Evolutionary conservation across 2,888 invertebrate species (phyloP).

Genomic region (Pristionchus entomophagus): DNA sequence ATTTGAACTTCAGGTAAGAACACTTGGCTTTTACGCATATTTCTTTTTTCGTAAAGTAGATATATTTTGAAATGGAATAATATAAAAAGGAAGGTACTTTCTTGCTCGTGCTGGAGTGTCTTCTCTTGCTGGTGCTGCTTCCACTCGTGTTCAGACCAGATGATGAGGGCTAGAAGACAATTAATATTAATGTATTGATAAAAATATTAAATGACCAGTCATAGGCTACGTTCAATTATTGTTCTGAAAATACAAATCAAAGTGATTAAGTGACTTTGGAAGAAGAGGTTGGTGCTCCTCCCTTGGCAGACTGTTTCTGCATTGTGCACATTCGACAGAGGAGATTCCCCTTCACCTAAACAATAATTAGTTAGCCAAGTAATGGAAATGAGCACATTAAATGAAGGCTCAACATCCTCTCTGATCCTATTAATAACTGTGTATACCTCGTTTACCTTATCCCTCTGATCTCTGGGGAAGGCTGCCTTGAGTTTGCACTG

Average conservation of each 20-base stretch:
- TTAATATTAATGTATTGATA: background rate
- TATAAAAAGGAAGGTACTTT: background rate
- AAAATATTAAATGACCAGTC: background rate
- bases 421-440: background rate
- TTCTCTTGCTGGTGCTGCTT: background rate
- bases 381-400: too few relatives aligned
- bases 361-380: background rate
- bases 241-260: too few relatives aligned
- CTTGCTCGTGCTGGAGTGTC: constrained; percentile 12
- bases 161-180: background rate
- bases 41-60: too few relatives aligned
- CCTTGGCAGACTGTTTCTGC: background rate
- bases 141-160: background rate
- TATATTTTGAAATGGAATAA: too few relatives aligned
- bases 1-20: too few relatives aligned
- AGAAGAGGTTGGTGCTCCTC: background rate
- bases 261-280: background rate
- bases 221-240: too few relatives aligned
- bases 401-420: too few relatives aligned
- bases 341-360: constrained; percentile 21
- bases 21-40: too few relatives aligned
- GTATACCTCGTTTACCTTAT: constrained; percentile 4
- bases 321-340: constrained; percentile 35
- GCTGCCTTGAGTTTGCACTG: constrained; percentile 66
- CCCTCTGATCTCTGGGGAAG: constrained; percentile 56